Base-by-base conservation (phyloP, 2,888 invertebrate genomes). In the Parnassius smintheus region DNA sequence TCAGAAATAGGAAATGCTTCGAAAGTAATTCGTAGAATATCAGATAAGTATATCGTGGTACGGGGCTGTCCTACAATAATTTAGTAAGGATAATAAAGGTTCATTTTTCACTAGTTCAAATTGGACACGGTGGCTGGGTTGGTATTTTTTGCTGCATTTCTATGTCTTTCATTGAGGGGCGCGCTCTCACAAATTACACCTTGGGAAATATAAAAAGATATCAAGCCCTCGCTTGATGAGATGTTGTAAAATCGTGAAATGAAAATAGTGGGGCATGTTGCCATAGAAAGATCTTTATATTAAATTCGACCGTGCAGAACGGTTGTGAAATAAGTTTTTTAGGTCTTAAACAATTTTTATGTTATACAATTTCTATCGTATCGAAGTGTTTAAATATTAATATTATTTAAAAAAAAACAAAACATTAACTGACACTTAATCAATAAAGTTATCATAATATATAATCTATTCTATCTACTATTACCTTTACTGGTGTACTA, bases 101-200 rank as follows among this genome's bases (percentile, higher is more conserved):
- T 81, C 86, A 87, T 87, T 87, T 87, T 87, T 86, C 86, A 87
- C 86, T 81, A 81, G 80, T 80, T 78, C 81, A 80, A 82, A 87
- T 88, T 86, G 82, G 86, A 82, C 78, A 81, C 81, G 87, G 82
- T 78, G 81, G 78, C 74, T 77, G 78, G 75, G 70, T 73, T 66
- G 69, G 71, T 65, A 68, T 81, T 85, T 84, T 87, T 86, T 85
- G 80, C 75, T 82, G 82, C 80, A 81, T 81, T 75, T 76, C 72
- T 75, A 70, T 71, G 59, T 65, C 67, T 72, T 68, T 64, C 66
- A 69, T 68, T 70, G 74, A 71, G 73, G 75, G 79, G 77, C 75
- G 72, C 72, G 72, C 69, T 68, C 73, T 62, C 76, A 76, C 80
- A 85, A 84, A 85, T 84, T 86, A 85, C 77, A 82, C 78, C 80